These are phyloP conservation scores for Heliconius melpomene DNA, from an alignment of 1,140 invertebrate genomes.

Conservation along the genomic window DNA sequence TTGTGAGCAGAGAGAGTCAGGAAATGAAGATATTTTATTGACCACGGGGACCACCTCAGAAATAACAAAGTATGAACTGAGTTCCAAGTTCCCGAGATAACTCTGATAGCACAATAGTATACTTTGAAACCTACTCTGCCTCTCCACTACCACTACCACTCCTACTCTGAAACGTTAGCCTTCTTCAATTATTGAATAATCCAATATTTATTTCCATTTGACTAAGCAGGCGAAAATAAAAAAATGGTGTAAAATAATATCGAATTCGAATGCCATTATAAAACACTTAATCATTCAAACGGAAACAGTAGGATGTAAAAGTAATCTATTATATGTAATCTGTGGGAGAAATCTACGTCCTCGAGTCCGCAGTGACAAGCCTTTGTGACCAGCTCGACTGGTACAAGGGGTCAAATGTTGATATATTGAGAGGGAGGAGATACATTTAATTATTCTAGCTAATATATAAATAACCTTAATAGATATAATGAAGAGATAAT, in stretches of 20 bases:
- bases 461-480: background rate
- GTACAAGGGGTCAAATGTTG: constrained; percentile 6
- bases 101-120: too few relatives aligned
- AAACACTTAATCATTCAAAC: background rate
- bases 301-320: constrained; percentile 12
- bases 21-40: too few relatives aligned
- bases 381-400: background rate
- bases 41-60: too few relatives aligned
- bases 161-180: too few relatives aligned
- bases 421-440: background rate
- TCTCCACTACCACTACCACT: too few relatives aligned
- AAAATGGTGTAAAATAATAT: background rate
- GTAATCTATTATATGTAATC: background rate
- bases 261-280: background rate
- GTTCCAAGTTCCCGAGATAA: too few relatives aligned
- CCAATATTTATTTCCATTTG: too few relatives aligned
- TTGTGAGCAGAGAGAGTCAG: too few relatives aligned
- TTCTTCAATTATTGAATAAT: too few relatives aligned
- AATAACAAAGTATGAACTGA: too few relatives aligned
- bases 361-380: background rate
- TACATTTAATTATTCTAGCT: background rate
- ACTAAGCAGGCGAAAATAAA: background rate
- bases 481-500: too few relatives aligned
- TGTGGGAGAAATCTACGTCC: constrained; percentile 4
- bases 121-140: too few relatives aligned